Evolutionary conservation across 2,113 vertebrate species (phyloP).

Genomic region (Passerina amoena): DNA sequence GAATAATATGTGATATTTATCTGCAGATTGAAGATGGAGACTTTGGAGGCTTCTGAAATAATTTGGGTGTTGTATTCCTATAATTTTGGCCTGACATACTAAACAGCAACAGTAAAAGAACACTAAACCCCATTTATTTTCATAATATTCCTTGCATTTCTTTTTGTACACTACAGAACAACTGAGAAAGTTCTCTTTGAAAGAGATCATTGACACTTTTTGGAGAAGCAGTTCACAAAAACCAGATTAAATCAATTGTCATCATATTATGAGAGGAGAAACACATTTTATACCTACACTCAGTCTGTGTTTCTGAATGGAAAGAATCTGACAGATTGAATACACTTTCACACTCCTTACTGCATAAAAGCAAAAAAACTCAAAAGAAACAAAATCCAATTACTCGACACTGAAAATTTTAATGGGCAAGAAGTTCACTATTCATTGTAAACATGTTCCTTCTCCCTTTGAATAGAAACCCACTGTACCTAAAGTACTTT

Average conservation of each 20-base stretch:
- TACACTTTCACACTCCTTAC: neutral
- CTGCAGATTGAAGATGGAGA: neutral
- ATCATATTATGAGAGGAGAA: neutral
- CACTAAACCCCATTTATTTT: neutral
- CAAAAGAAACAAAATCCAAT: neutral
- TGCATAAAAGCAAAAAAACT: neutral
- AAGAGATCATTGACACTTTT: neutral
- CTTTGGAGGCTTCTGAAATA: neutral
- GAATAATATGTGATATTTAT: neutral
- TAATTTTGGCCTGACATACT: neutral
- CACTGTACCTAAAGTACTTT: neutral
- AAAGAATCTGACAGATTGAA: neutral
- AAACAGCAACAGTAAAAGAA: neutral
- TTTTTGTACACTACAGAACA: neutral
- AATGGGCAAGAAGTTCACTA: neutral
- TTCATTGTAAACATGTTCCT: neutral
- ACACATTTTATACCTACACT: neutral
- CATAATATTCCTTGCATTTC: neutral
- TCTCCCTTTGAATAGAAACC: neutral
- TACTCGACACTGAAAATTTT: neutral
- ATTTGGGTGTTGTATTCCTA: neutral
- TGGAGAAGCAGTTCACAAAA: neutral
- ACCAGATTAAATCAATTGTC: neutral
- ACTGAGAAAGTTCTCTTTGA: neutral
- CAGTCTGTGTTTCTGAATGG: neutral